Percentiles rank a stretch among this genome's conserved stretches.
phyloP scores from a whole-genome alignment of 1,140 invertebrate species.

The Lordiphosa mommai region DNA sequence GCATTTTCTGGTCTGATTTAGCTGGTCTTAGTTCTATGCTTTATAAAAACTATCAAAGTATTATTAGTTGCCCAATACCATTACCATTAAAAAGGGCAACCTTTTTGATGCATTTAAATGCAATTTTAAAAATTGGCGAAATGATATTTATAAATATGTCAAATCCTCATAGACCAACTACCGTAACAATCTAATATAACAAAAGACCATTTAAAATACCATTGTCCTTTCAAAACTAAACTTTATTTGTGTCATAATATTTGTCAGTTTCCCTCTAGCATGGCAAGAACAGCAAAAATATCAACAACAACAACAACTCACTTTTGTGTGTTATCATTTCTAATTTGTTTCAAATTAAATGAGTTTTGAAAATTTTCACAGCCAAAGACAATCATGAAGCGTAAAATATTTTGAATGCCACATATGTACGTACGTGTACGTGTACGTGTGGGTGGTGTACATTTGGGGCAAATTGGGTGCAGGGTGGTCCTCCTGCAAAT shows the following conservation, averaged over 20 bases:
- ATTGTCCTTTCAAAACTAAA: background rate
- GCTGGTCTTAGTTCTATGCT: too few species aligned
- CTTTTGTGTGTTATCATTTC: conserved; percentile 54
- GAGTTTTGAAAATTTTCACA: conserved; percentile 55
- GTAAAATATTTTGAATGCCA: conserved; percentile 38
- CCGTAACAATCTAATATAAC: too few species aligned
- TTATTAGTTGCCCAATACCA: too few species aligned
- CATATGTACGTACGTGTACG: conserved; percentile 1
- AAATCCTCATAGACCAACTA: too few species aligned
- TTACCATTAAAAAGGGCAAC: too few species aligned
- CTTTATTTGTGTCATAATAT: conserved; percentile 17
- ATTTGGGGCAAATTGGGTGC: background rate
- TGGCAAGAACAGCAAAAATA: too few species aligned
- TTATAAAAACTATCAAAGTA: too few species aligned
- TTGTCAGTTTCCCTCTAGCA: background rate
- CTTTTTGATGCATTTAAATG: too few species aligned
- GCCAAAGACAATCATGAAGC: conserved; percentile 51
- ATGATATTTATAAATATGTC: too few species aligned
- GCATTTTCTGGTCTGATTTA: too few species aligned
- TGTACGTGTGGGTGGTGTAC: conserved; percentile 2
- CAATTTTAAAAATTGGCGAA: too few species aligned
- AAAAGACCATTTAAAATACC: background rate
- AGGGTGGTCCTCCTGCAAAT: conserved; percentile 43
- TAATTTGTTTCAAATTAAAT: conserved; percentile 73
- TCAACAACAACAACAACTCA: conserved; percentile 22